Percentiles rank a stretch among this genome's conserved stretches.
Conservation (phyloP, 2,888 invertebrate species). For the Eremobia ochroleuca region DNA sequence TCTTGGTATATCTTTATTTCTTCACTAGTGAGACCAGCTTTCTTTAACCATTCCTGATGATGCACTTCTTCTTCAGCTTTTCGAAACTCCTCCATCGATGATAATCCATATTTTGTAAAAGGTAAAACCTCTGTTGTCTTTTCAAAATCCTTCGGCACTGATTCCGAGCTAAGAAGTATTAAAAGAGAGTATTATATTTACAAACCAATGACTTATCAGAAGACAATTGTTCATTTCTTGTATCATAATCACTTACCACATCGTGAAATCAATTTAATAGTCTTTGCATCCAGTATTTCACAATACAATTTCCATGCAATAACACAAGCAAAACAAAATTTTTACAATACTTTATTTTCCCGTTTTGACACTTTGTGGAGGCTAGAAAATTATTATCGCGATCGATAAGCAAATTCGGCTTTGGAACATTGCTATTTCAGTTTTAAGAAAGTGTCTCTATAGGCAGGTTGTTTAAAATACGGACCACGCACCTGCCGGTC, state of each 20-base stretch:
- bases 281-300: conserved; percentile 31
- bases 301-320: conserved; percentile 1
- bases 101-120: conserved; percentile 85
- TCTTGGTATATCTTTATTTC: conserved; percentile 89
- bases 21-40: conserved; percentile 85
- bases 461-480: neutral
- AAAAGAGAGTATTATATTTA: neutral
- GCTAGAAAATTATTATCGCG: conserved; percentile 20
- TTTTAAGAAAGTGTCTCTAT: neutral
- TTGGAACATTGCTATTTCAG: conserved; percentile 12
- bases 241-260: conserved; percentile 52
- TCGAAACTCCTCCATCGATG: conserved; percentile 84
- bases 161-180: conserved; percentile 79
- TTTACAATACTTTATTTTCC: conserved; percentile 43
- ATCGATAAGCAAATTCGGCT: conserved; percentile 37
- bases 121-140: conserved; percentile 85
- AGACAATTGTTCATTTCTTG: neutral
- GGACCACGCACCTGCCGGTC: too few species aligned
- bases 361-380: conserved; percentile 44
- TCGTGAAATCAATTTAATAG: conserved; percentile 42
- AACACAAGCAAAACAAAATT: conserved; percentile 47
- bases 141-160: conserved; percentile 83
- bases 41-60: conserved; percentile 86
- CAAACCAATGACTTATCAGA: neutral
- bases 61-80: conserved; percentile 81